Base-by-base conservation (phyloP, 2,888 invertebrate species). In the Phortica magna region DNA sequence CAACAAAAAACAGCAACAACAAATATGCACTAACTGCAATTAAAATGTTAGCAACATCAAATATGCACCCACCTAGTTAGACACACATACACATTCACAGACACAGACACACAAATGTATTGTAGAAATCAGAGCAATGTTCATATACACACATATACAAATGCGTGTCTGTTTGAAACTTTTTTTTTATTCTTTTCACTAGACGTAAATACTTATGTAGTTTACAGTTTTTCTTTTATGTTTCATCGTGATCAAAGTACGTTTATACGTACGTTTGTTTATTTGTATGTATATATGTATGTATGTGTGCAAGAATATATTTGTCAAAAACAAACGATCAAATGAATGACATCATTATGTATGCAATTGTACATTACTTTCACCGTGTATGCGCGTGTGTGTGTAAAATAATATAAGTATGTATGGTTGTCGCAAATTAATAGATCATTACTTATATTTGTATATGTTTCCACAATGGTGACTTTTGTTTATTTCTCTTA, bases 41-140 rank as follows among this genome's bases (percentile, higher is more conserved):
- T 31, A 31, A 31, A 31, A 31, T 31, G 31, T 31, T 31, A 31
- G 31, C 31, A 2, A 31, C 31, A 31, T 4, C 31, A 31, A 31
- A 48, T 12, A 53, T 10, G 41, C 73, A 61, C 42, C 14, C 73
- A 39, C 72, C 7, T 17, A 67, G 14, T 17, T 6, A 43, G 4
- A 55, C 55, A 55, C 57, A 74, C 39, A 67, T 48, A 12, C 19
- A 57, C 39, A 55, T 55, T 41, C 57, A 74, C 39, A 67, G 22
- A 12, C 19, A 57, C 39, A 39, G 19, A 39, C 65, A 74, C 74
- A 17, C 55, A 74, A 19, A 55, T 7, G 17, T 17, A 17, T 19
- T 59, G 7, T 14, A 4, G 7, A n/a, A 22, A 5, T 22, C 22
- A 61, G 6, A 17, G 3, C 5, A 14, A 55, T 12, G 5, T 55